Base-by-base conservation (phyloP, 2,113 vertebrate genomes). In the Brachypodius melanocephalos region DNA sequence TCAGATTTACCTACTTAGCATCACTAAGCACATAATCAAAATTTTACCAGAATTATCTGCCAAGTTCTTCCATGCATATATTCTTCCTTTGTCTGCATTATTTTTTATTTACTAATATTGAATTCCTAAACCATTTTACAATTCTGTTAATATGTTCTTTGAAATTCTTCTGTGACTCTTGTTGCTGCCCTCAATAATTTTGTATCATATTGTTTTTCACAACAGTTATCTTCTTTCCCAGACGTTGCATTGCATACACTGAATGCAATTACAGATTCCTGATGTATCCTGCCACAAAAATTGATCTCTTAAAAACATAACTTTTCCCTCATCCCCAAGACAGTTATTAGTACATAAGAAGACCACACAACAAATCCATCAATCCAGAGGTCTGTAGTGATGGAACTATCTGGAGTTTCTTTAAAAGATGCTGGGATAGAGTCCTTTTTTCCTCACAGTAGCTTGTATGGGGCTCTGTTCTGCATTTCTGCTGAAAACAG, bases 211-310 rank as follows among this genome's bases (percentile, higher is more conserved):
- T 32, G 43, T 46, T 90, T 58, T 66, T 54, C 20, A 57, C 38
- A 42, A 36, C 14, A 15, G 1, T 40, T 68, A n/a, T 24, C 25
- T 62, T 34, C 14, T 65, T 85, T 69, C 58, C 61, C 3, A 14
- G 12, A 55, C 0, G 0, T 46, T 28, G 29, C 22, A 38, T 49
- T 49, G 12, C 17, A 38, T n/a, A 74, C 0, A 1, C 20, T 52
- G 54, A 74, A 55, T 55, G 15, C 26, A 57, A 17, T 28, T 59
- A n/a, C 19, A 62, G 36, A 66, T 34, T 71, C 36, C 31, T 67
- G 42, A n/a, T 25, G 12, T 8, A 61, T 19, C 4, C 24, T 57
- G n/a, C 26, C 51, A 82, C 43, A 79, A 89, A 82, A 69, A 10
- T 4, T 20, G 7, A 51, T 36, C 17, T 52, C 28, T 71, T 92